phyloP scores from a whole-genome alignment of 1,140 invertebrate species.

The Chironomus tepperi region DNA sequence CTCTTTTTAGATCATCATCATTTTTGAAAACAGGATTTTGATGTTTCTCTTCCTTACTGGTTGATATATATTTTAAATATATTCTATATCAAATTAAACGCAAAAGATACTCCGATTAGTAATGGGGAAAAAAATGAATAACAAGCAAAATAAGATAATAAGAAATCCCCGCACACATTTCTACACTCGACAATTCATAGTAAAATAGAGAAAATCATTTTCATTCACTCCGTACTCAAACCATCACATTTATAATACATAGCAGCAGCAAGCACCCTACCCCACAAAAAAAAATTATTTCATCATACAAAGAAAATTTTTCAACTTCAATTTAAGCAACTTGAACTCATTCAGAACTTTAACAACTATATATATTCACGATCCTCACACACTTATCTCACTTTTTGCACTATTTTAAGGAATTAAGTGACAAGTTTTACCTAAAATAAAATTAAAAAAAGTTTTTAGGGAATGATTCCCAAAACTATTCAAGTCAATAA shows the following conservation, averaged over 20 bases:
- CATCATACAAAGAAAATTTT: slow-evolving; percentile 19
- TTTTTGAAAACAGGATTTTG: slow-evolving; percentile 2
- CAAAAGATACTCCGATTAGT: too few relatives aligned
- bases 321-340: background rate
- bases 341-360: background rate
- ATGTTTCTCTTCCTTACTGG: slow-evolving; percentile 4
- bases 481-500: slow-evolving; percentile 14
- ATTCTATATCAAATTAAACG: background rate
- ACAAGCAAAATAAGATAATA: background rate
- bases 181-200: background rate
- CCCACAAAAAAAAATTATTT: slow-evolving; percentile 23
- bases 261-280: background rate
- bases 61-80: slow-evolving; percentile 8
- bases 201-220: slow-evolving; percentile 23
- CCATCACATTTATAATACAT: background rate
- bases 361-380: background rate
- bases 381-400: background rate
- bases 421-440: background rate
- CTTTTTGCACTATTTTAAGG: background rate
- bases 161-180: slow-evolving; percentile 6
- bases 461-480: background rate
- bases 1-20: slow-evolving; percentile 14
- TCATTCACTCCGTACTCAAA: slow-evolving; percentile 18
- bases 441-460: slow-evolving; percentile 16
- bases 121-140: background rate